Evolutionary conservation across 2,888 invertebrate genomes (phyloP).

Genomic region (Molanna angustata): DNA sequence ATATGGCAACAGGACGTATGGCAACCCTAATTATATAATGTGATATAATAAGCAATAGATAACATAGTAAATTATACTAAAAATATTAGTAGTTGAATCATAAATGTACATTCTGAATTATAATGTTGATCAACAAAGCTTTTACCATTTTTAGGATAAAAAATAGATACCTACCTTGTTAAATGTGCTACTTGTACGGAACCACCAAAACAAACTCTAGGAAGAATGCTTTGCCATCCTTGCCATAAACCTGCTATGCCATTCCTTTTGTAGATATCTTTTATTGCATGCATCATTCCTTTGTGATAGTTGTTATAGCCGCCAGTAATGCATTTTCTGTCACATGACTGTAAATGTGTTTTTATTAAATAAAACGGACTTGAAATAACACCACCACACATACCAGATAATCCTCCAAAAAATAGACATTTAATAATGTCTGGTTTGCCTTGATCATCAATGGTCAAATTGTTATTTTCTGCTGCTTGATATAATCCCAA

Average conservation of each 20-base stretch:
- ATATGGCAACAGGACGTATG: too few relatives aligned
- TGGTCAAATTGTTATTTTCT: slow-evolving; percentile 56
- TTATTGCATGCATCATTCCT: slow-evolving; percentile 53
- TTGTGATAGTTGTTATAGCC: slow-evolving; percentile 76
- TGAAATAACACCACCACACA: slow-evolving; percentile 65
- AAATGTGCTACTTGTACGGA: slow-evolving; percentile 82
- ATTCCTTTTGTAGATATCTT: slow-evolving; percentile 51
- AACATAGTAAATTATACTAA: too few relatives aligned
- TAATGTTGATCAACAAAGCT: too few relatives aligned
- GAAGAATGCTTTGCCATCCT: slow-evolving; percentile 69
- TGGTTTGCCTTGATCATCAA: slow-evolving; percentile 42
- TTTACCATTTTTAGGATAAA: too few relatives aligned
- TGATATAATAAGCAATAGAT: too few relatives aligned
- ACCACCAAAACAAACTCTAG: slow-evolving; percentile 77
- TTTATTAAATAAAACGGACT: slow-evolving; percentile 81
- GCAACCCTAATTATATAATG: too few relatives aligned
- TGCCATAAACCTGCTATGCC: slow-evolving; percentile 71
- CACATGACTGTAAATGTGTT: slow-evolving; percentile 77
- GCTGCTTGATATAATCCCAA: slow-evolving; percentile 65
- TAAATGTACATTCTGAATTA: too few relatives aligned
- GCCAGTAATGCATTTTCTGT: slow-evolving; percentile 73
- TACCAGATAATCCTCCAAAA: slow-evolving; percentile 58
- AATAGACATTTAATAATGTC: slow-evolving; percentile 43
- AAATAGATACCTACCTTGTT: slow-evolving; percentile 46
- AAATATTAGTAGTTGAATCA: too few relatives aligned